Evolutionary conservation across 2,797 vertebrate genomes (phyloP).

Genomic region (Halcyon smyrnensis): DNA sequence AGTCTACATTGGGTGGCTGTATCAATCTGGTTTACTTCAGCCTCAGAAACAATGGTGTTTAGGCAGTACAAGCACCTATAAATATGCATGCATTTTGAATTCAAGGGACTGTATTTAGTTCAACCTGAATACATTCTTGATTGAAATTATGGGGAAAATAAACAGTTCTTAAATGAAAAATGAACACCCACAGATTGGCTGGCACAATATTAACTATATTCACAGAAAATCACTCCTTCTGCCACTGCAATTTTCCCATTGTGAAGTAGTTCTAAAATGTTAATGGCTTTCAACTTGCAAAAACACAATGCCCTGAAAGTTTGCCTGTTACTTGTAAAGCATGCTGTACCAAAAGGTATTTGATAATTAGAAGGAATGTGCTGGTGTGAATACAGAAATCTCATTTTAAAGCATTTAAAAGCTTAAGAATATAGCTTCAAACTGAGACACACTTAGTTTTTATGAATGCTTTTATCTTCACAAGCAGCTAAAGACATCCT

Average conservation of each 20-base stretch:
- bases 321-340: background rate
- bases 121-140: background rate
- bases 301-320: background rate
- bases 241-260: background rate
- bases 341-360: background rate
- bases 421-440: slow-evolving; percentile 18
- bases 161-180: slow-evolving; percentile 39
- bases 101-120: background rate
- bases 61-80: background rate
- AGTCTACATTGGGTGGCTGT: background rate
- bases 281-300: slow-evolving; percentile 2
- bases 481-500: slow-evolving; percentile 9
- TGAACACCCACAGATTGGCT: background rate
- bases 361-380: slow-evolving; percentile 21
- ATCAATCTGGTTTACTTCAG: background rate
- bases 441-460: slow-evolving; percentile 17
- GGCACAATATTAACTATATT: background rate
- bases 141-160: slow-evolving; percentile 31
- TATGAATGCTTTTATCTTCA: slow-evolving; percentile 40
- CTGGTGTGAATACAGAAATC: background rate
- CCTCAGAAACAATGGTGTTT: background rate
- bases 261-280: background rate
- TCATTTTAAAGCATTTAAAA: slow-evolving; percentile 6
- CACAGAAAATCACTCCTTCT: background rate
- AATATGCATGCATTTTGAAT: background rate